Evolutionary conservation across 2,113 vertebrate species (phyloP).

Genomic region (Dolichallabes microphthalmus): DNA sequence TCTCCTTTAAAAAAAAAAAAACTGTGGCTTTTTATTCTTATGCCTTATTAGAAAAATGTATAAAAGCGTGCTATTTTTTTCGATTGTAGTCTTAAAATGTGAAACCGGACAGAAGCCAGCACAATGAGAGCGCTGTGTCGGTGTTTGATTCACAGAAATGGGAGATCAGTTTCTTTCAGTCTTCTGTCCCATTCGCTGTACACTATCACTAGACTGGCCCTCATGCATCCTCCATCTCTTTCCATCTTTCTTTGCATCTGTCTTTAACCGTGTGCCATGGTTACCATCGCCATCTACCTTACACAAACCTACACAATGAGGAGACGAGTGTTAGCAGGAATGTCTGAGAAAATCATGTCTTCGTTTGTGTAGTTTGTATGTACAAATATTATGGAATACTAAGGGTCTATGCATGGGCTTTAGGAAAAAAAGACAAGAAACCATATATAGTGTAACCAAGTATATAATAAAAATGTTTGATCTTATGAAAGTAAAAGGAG

Average conservation of each 20-base stretch:
- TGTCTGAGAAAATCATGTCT: conserved; percentile 26
- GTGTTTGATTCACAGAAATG: conserved; percentile 42
- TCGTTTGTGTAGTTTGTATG: conserved; percentile 46
- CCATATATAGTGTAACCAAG: conserved; percentile 18
- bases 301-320: conserved; percentile 35
- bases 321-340: conserved; percentile 42
- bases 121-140: conserved; percentile 25
- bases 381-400: conserved; percentile 28
- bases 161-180: conserved; percentile 60
- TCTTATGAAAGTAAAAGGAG: conserved; percentile 42
- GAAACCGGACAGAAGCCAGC: conserved; percentile 48
- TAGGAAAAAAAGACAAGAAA: neutral
- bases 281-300: conserved; percentile 29
- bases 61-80: conserved; percentile 41
- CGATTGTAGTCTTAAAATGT: conserved; percentile 51
- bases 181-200: conserved; percentile 49
- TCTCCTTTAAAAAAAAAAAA: neutral
- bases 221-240: conserved; percentile 31
- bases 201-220: conserved; percentile 27
- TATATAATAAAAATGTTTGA: conserved; percentile 36
- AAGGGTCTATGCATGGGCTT: conserved; percentile 47
- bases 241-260: conserved; percentile 41
- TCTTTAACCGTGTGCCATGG: conserved; percentile 46
- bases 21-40: conserved; percentile 39
- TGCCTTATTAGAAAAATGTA: conserved; percentile 54